These are phyloP conservation scores for Apistogramma diplotaenia DNA, from an alignment of 2,113 vertebrate genomes.

Conservation along the genomic window DNA sequence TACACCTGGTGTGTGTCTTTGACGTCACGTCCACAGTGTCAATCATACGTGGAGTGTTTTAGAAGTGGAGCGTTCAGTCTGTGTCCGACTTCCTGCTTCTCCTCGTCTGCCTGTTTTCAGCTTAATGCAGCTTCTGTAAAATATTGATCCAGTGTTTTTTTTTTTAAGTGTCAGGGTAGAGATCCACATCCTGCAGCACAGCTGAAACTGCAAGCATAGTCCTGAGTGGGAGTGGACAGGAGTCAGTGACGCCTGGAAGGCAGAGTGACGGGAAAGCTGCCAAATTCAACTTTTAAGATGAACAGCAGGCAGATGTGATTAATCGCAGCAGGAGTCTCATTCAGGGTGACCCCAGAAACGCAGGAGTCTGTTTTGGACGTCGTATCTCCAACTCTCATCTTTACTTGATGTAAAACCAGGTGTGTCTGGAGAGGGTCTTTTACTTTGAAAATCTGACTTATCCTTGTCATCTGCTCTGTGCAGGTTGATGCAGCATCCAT, in stretches of 20 bases:
- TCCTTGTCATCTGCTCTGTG: background rate
- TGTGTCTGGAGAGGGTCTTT: background rate
- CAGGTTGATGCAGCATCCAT: background rate
- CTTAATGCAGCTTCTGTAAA: background rate
- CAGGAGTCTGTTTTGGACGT: no score
- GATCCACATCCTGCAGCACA: background rate
- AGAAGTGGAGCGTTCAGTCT: background rate
- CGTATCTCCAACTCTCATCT: background rate
- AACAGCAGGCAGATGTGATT: fast-evolving
- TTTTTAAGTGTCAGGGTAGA: background rate
- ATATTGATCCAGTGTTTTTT: no score
- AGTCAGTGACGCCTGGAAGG: background rate
- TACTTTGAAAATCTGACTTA: fast-evolving
- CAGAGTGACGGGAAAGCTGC: background rate
- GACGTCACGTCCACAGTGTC: background rate
- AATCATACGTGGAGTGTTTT: background rate
- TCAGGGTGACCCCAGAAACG: no score
- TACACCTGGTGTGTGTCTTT: background rate
- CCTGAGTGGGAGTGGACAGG: background rate
- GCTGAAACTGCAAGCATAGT: background rate
- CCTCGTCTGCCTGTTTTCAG: background rate
- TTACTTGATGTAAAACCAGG: background rate
- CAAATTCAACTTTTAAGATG: background rate
- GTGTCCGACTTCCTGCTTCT: no score
- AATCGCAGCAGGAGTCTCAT: background rate